These are phyloP conservation scores for Uropetala carovei DNA, from an alignment of 2,888 invertebrate species.

Conservation along the genomic window DNA sequence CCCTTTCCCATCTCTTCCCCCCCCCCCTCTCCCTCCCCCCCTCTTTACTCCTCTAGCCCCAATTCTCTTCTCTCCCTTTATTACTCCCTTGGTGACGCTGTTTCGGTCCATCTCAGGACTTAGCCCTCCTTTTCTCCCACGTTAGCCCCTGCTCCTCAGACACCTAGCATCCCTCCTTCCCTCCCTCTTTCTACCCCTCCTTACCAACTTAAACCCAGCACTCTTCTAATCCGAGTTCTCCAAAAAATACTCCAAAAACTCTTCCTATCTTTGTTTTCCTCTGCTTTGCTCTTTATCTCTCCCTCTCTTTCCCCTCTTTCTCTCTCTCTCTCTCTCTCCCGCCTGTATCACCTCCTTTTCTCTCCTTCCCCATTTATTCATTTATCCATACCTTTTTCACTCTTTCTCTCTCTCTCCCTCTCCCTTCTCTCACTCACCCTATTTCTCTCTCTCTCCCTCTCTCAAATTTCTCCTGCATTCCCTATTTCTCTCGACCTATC, in stretches of 20 bases:
- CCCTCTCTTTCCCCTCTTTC: background rate
- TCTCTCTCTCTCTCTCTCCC: background rate
- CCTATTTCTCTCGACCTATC: background rate
- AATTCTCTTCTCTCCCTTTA: background rate
- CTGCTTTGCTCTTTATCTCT: too few species aligned
- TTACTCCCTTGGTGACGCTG: slow-evolving; percentile 1
- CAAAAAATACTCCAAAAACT: too few species aligned
- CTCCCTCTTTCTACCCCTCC: background rate
- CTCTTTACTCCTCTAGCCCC: background rate
- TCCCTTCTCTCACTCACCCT: background rate
- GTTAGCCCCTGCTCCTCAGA: background rate
- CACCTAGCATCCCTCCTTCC: background rate
- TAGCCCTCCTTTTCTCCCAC: background rate
- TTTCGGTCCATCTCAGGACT: slow-evolving; percentile 1
- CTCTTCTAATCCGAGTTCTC: too few species aligned
- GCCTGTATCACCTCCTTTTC: background rate
- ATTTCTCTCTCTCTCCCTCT: background rate
- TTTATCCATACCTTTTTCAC: background rate
- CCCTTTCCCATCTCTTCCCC: background rate
- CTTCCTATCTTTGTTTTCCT: too few species aligned
- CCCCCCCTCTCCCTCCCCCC: background rate
- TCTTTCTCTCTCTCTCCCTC: background rate
- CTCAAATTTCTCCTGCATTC: background rate
- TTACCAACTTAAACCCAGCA: background rate
- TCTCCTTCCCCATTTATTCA: background rate